Base-by-base conservation (phyloP, 1,140 invertebrate species). In the Streblospio benedicti region DNA sequence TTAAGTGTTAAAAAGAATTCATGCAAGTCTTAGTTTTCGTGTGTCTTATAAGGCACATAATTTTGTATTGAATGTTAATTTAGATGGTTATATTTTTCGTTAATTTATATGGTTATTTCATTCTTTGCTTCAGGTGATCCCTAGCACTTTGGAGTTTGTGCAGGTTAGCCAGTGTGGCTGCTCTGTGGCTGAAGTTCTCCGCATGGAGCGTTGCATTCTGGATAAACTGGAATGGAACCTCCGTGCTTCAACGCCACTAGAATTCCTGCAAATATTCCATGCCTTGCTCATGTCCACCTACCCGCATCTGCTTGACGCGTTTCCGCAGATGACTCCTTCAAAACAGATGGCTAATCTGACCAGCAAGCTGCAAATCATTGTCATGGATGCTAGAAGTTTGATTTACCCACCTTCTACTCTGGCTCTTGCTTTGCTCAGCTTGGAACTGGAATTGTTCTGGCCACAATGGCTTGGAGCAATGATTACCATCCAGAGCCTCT, bases 211-310 rank as follows among this genome's bases (percentile, higher is more conserved):
- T 53, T 66, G 74, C 38, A 71, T 79, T 52, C 67, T 79, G 1
- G 67, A 69, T 51, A 78, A 77, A 63, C 67, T 79, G 12, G 55
- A 69, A 35, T 79, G 77, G 77, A 66, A 71, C 57, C 50, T 74
- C 32, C 67, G 66, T 51, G 56, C 61, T 57, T 67, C 69, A 12
- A 76, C 75, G 33, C 62, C 73, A 35, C 64, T 77, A 31, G 72
- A 79, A 65, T 76, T 76, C 64, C 65, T 79, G 58, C 74, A 78
- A 59, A 68, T 75, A 74, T 70, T 76, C 63, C 73, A 77, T 65
- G 68, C 67, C 35, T 50, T 75, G 59, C 44, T 76, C 51, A 62
- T 77, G 63, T 66, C 60, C 65, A 69, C 68, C 63, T 65, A 71
- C 64, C 74, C 74, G 65, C 64, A 71, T 61, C 69, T 76, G 64